phyloP scores from a whole-genome alignment of 30 jellyfish, hydroid and myxozoan genomes.

The Hydractinia echinata region DNA sequence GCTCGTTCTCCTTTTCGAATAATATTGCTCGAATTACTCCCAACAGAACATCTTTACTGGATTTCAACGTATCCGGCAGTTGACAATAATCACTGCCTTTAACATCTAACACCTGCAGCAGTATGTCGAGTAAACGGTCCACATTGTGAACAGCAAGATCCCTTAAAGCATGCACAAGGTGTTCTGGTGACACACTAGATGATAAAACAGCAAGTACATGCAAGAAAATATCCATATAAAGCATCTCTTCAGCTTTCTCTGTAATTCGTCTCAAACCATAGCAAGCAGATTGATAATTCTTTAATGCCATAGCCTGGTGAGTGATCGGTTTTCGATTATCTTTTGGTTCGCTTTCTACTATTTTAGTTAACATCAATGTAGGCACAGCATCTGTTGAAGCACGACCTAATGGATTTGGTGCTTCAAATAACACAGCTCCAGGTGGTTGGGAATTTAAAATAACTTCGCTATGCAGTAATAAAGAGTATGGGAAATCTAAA shows the following conservation, averaged over 20 bases:
- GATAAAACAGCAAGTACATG: conserved; percentile 47
- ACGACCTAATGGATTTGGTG: conserved; percentile 30
- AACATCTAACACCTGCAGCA: background rate
- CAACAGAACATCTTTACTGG: background rate
- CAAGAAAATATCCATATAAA: conserved; percentile 25
- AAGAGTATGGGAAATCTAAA: background rate
- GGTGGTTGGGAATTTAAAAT: background rate
- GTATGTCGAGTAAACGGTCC: conserved; percentile 22
- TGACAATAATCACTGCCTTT: background rate
- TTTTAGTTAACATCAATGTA: background rate
- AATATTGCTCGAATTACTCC: conserved; percentile 10
- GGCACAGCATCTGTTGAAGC: background rate
- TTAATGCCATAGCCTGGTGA: conserved; percentile 31
- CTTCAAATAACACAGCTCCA: background rate
- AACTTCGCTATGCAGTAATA: background rate
- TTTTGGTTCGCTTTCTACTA: background rate
- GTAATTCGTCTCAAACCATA: conserved; percentile 15
- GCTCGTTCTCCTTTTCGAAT: conserved; percentile 3
- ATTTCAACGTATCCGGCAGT: background rate
- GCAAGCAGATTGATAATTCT: background rate
- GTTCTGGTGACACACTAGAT: conserved; percentile 35
- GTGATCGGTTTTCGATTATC: conserved; percentile 4
- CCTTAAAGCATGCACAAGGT: conserved; percentile 44
- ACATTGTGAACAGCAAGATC: conserved; percentile 57
- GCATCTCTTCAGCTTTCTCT: conserved; percentile 2